phyloP scores from a whole-genome alignment of 2,113 vertebrate species.

The Danionella cerebrum region DNA sequence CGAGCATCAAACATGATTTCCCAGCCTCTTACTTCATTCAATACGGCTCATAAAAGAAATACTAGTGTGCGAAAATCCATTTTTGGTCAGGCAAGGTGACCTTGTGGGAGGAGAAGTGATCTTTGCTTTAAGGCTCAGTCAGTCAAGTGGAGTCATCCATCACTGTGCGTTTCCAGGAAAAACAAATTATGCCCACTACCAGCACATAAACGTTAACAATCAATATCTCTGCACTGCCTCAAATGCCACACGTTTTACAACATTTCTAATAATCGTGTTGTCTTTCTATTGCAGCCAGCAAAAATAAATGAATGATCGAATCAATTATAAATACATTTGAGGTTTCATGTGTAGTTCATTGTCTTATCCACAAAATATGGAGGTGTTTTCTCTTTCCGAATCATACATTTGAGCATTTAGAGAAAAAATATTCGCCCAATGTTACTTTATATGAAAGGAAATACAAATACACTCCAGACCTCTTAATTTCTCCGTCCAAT shows the following conservation, averaged over 20 bases:
- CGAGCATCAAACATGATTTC: slow-evolving; percentile 28
- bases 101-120: slow-evolving; percentile 36
- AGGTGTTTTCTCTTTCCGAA: no score
- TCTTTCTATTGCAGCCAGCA: slow-evolving; percentile 30
- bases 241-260: slow-evolving; percentile 37
- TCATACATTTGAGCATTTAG: no score
- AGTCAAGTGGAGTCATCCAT: slow-evolving; percentile 42
- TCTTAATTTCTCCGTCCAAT: no score
- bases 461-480: no score
- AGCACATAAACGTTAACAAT: slow-evolving; percentile 47
- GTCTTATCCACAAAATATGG: no score
- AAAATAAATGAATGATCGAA: slow-evolving; percentile 8
- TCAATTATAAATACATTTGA: not conserved
- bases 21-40: slow-evolving; percentile 36
- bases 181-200: slow-evolving; percentile 38
- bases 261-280: slow-evolving; percentile 42
- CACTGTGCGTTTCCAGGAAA: slow-evolving; percentile 41
- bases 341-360: no score
- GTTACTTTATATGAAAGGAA: no score
- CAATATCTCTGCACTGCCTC: slow-evolving; percentile 32
- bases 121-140: slow-evolving; percentile 40
- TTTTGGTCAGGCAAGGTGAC: slow-evolving; percentile 42
- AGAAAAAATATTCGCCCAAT: no score
- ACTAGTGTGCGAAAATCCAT: slow-evolving; percentile 30
- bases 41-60: slow-evolving; percentile 32